Evolutionary conservation across 2,113 vertebrate species (phyloP).

Genomic region (Gambusia affinis): DNA sequence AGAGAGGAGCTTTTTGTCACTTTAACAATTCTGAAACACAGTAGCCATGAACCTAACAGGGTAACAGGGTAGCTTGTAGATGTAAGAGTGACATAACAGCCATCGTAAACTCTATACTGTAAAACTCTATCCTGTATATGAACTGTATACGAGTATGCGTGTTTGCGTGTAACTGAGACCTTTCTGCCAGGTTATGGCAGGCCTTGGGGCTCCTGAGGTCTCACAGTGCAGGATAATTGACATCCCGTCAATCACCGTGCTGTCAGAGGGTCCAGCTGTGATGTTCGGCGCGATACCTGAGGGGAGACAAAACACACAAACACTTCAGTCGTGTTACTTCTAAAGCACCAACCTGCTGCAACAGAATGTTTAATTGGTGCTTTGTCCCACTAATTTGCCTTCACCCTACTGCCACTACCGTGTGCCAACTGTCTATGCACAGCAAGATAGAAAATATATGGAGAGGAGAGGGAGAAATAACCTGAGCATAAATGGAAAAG

Average conservation of each 20-base stretch:
- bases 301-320: conserved; percentile 19
- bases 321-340: conserved; percentile 38
- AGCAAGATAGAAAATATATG: conserved; percentile 13
- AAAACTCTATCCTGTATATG: conserved; percentile 7
- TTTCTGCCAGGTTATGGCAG: conserved; percentile 98
- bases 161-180: conserved; percentile 70
- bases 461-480: conserved; percentile 11
- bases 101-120: conserved; percentile 23
- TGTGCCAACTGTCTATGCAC: conserved; percentile 8
- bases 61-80: background rate
- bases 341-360: conserved; percentile 34
- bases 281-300: conserved; percentile 97
- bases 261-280: conserved; percentile 94
- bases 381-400: conserved; percentile 56
- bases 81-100: conserved; percentile 36
- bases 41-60: background rate
- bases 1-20: background rate
- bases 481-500: conserved; percentile 14
- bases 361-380: conserved; percentile 36
- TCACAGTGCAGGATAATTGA: conserved; percentile 92
- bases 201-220: conserved; percentile 93
- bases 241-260: conserved; percentile 96
- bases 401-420: conserved; percentile 40
- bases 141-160: conserved; percentile 16
- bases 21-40: background rate